These are phyloP conservation scores for Apocheima hispidaria DNA, from an alignment of 2,888 invertebrate species.

Conservation along the genomic window DNA sequence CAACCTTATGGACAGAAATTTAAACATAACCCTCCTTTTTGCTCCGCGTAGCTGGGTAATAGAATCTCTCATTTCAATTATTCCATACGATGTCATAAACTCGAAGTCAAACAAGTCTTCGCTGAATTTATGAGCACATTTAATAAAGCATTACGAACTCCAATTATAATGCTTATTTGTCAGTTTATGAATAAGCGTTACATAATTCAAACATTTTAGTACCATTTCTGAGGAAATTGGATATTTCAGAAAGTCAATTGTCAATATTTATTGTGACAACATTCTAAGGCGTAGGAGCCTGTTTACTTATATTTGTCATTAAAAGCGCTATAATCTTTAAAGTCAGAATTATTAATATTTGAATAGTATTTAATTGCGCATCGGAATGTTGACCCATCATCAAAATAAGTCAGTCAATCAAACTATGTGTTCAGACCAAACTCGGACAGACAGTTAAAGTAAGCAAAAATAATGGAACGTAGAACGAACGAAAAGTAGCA, in stretches of 20 bases:
- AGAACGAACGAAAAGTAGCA: too few relatives aligned
- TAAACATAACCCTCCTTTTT: too few relatives aligned
- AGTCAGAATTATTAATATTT: neutral
- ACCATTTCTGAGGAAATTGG: conserved; percentile 1
- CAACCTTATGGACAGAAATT: too few relatives aligned
- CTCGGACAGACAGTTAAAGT: too few relatives aligned
- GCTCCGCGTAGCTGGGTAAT: neutral
- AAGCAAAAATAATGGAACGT: too few relatives aligned
- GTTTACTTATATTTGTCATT: neutral
- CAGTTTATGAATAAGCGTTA: neutral
- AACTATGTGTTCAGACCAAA: neutral
- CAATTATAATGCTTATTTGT: conserved; percentile 19
- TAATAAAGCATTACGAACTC: conserved; percentile 4
- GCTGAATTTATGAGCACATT: conserved; percentile 8
- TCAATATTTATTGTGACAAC: conserved; percentile 3
- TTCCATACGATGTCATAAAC: neutral
- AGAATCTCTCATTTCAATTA: neutral
- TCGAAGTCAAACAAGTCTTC: neutral
- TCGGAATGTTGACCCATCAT: neutral
- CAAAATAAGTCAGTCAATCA: neutral
- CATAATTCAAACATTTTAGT: conserved; percentile 3
- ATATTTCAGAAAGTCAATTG: conserved; percentile 1
- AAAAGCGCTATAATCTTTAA: neutral
- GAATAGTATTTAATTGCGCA: neutral
- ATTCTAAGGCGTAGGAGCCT: neutral